Percentiles rank a stretch among this genome's conserved stretches.
Conservation (phyloP, 1,140 invertebrate genomes). For the Metopolophium dirhodum region DNA sequence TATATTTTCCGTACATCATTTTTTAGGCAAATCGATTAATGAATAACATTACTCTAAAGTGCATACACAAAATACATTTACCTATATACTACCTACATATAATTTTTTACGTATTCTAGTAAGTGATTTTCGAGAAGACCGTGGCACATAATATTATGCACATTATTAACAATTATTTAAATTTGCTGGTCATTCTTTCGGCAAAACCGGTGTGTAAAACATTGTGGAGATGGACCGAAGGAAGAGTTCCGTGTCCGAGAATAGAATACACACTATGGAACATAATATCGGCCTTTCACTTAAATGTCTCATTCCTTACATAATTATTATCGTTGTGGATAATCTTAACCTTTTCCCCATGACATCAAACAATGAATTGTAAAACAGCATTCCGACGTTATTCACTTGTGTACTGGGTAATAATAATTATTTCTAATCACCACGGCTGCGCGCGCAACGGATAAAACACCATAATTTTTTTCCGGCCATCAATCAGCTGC, state of each 20-base stretch:
- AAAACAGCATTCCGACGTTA: conserved; percentile 18
- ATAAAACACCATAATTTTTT: conserved; percentile 3
- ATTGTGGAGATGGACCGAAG: not conserved
- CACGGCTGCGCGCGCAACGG: not conserved
- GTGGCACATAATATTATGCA: not conserved
- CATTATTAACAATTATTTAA: conserved; percentile 11
- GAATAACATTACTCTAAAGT: no score
- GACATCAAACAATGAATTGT: conserved; percentile 49
- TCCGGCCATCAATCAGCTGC: not conserved
- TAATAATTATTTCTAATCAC: conserved; percentile 42
- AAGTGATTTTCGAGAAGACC: not conserved
- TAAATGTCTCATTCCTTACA: conserved; percentile 51
- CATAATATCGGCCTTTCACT: conserved; percentile 15
- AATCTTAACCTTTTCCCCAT: conserved; percentile 33
- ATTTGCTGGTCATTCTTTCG: not conserved
- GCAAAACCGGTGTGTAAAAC: not conserved
- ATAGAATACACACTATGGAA: not conserved
- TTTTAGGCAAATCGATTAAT: no score
- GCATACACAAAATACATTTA: not conserved
- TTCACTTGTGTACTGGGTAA: conserved; percentile 12
- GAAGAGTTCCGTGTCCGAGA: not conserved
- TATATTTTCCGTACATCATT: no score
- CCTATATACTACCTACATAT: not conserved
- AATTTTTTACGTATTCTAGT: not conserved
- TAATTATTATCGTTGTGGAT: conserved; percentile 19